phyloP scores from a whole-genome alignment of 2,113 vertebrate species.

The Anolis sagrei region DNA sequence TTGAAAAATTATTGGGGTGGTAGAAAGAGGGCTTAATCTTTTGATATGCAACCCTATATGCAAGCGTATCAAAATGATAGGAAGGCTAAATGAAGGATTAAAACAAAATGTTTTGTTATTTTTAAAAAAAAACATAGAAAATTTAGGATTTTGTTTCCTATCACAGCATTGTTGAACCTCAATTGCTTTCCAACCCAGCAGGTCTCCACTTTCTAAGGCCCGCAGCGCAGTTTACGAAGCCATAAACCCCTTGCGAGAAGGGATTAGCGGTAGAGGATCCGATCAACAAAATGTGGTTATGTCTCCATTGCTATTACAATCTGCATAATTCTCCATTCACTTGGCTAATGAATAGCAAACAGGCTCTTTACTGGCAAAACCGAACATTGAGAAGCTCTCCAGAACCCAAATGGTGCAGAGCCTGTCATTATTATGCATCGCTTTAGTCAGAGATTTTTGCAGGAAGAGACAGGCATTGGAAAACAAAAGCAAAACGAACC shows the following conservation, averaged over 20 bases:
- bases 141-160: conserved; percentile 48
- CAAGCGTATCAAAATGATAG: background rate
- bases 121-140: conserved; percentile 45
- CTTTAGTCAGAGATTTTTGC: conserved; percentile 67
- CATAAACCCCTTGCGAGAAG: conserved; percentile 54
- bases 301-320: conserved; percentile 75
- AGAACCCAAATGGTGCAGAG: conserved; percentile 51
- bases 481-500: background rate
- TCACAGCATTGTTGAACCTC: background rate
- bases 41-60: background rate
- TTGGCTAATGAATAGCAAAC: conserved; percentile 73
- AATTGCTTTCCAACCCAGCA: conserved; percentile 36
- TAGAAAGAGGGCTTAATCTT: too few species aligned
- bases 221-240: conserved; percentile 58
- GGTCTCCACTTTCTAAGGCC: conserved; percentile 24
- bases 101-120: background rate
- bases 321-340: conserved; percentile 76
- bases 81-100: background rate
- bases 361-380: conserved; percentile 66
- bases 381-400: conserved; percentile 53
- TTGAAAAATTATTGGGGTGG: too few species aligned
- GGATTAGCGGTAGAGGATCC: conserved; percentile 69
- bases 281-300: conserved; percentile 74
- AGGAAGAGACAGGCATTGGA: conserved; percentile 67
- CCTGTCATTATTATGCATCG: conserved; percentile 69